These are phyloP conservation scores for Thysanoteuthis rhombus DNA, from an alignment of 2,888 invertebrate genomes.

Conservation along the genomic window DNA sequence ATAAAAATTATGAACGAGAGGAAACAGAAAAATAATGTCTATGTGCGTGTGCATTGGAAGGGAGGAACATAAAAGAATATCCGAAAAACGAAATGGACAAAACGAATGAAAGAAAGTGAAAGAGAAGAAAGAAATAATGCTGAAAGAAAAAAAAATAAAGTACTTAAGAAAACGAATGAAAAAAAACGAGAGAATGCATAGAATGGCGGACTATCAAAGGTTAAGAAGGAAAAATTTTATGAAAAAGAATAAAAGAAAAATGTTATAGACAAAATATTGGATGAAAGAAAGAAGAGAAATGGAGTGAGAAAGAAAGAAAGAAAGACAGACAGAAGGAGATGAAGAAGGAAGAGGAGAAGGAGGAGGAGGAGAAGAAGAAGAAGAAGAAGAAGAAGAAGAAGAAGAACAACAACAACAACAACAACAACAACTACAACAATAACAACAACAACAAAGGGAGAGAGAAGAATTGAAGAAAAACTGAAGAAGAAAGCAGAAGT, in stretches of 20 bases:
- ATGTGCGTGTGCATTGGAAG: neutral
- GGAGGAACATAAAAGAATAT: no score
- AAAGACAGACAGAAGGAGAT: no score
- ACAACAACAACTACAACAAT: no score
- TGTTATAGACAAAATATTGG: neutral
- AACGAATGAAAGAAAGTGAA: no score
- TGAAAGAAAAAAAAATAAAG: no score
- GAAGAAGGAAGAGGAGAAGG: neutral
- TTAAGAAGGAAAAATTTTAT: neutral
- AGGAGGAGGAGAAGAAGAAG: neutral
- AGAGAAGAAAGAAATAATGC: no score
- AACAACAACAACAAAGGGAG: no score
- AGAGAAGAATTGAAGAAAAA: no score
- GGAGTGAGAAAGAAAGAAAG: neutral
- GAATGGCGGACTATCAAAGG: neutral
- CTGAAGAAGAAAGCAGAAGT: no score
- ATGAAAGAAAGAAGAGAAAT: neutral
- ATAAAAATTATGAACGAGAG: neutral
- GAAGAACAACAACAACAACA: no score
- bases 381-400: no score
- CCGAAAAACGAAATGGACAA: no score
- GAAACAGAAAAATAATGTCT: fast-evolving
- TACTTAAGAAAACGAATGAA: neutral
- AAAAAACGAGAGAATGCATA: neutral
- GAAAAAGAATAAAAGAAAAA: neutral